These are phyloP conservation scores for Dallia pectoralis DNA, from an alignment of 2,797 vertebrate species.

Conservation along the genomic window DNA sequence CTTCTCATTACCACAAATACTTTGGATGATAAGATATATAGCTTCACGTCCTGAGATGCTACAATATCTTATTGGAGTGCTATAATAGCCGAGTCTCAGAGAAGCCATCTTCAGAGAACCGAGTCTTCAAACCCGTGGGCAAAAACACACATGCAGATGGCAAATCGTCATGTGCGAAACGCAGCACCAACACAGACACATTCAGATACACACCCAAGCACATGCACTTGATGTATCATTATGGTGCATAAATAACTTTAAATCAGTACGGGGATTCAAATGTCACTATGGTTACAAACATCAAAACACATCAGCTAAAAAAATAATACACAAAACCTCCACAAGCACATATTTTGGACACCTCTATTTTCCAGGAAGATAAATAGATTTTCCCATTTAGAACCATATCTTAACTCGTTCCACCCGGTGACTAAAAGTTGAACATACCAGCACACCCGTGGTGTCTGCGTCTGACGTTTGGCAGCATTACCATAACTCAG, in stretches of 20 bases:
- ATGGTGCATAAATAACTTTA: slow-evolving; percentile 25
- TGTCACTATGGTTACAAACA: too few species aligned
- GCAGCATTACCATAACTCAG: slow-evolving; percentile 30
- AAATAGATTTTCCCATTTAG: too few species aligned
- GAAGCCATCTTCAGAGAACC: not conserved
- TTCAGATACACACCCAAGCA: not conserved
- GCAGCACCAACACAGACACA: not conserved
- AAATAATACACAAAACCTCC: too few species aligned
- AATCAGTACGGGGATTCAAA: not conserved
- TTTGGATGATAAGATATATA: slow-evolving; percentile 1
- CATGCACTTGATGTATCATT: not conserved
- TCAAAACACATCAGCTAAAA: too few species aligned
- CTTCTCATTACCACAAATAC: not conserved
- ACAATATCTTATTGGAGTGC: too few species aligned
- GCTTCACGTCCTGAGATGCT: not conserved
- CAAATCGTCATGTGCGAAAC: too few species aligned
- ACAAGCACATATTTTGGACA: too few species aligned
- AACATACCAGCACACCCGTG: slow-evolving; percentile 19
- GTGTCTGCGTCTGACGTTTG: slow-evolving; percentile 29
- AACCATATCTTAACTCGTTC: too few species aligned
- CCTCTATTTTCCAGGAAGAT: too few species aligned
- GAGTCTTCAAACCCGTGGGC: not conserved
- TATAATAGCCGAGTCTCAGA: not conserved
- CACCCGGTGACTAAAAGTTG: too few species aligned
- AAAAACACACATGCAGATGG: not conserved